These are phyloP conservation scores for Pseudomyrmex concolor DNA, from an alignment of 1,140 invertebrate species.

Conservation along the genomic window DNA sequence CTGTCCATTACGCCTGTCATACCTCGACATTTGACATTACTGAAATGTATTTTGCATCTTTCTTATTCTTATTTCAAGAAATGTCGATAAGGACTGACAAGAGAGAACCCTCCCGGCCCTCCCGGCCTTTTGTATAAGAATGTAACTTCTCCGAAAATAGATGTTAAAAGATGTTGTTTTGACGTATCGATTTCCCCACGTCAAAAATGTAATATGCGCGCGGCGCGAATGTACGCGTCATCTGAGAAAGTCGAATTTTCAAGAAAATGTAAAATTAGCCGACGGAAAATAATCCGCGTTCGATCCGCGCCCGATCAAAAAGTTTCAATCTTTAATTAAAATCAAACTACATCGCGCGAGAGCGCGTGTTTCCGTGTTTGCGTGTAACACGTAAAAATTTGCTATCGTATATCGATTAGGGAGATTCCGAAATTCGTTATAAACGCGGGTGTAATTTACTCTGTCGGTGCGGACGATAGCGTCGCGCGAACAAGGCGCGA, in stretches of 20 bases:
- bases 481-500: too few relatives aligned
- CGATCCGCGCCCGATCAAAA: neutral
- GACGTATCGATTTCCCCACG: slow-evolving; percentile 1
- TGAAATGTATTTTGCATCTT: slow-evolving; percentile 34
- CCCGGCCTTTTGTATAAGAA: slow-evolving; percentile 1
- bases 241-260: neutral
- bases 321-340: slow-evolving; percentile 7
- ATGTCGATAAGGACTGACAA: slow-evolving; percentile 31
- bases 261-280: neutral
- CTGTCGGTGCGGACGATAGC: neutral
- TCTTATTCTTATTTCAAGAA: slow-evolving; percentile 8
- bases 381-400: neutral
- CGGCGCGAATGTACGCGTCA: neutral
- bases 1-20: slow-evolving; percentile 44
- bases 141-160: neutral
- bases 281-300: neutral
- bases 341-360: neutral
- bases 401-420: neutral
- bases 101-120: too few relatives aligned
- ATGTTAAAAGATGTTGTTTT: slow-evolving; percentile 10
- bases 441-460: neutral
- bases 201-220: neutral
- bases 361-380: too few relatives aligned
- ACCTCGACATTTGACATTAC: slow-evolving; percentile 30
- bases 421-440: neutral